Conservation (phyloP, 2,113 vertebrate genomes). For the Gavia stellata region DNA sequence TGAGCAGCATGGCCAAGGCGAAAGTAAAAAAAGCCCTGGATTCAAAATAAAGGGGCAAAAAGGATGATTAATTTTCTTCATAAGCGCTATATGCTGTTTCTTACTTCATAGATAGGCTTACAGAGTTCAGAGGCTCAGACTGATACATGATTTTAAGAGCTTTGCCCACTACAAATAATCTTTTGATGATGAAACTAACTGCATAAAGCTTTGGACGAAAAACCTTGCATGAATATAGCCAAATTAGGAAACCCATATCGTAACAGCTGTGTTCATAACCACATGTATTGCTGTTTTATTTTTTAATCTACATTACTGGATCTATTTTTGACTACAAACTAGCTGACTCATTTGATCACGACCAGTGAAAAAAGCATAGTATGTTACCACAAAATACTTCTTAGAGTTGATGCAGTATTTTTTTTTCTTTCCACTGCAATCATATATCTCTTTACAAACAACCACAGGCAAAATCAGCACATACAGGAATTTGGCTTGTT, state of each 20-base stretch:
- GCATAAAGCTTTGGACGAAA: neutral
- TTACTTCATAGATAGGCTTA: accelerated
- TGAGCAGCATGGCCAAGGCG: neutral
- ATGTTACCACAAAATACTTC: neutral
- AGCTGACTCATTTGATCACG: constrained; percentile 35
- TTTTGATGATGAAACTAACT: constrained; percentile 27
- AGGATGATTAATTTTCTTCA: neutral
- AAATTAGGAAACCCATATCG: constrained; percentile 51
- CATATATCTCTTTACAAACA: neutral
- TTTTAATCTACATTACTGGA: neutral
- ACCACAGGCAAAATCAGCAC: neutral
- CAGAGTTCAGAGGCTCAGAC: neutral
- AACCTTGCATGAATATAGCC: neutral
- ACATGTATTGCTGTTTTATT: neutral
- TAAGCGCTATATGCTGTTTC: accelerated
- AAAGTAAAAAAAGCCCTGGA: neutral
- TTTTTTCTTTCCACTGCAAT: neutral
- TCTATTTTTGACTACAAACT: constrained; percentile 45
- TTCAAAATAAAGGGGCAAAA: neutral
- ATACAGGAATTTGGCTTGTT: neutral
- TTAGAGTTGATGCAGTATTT: neutral
- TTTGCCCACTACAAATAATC: constrained; percentile 1
- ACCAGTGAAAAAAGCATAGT: neutral
- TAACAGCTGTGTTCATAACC: constrained; percentile 11
- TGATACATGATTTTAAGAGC: neutral